phyloP scores from a whole-genome alignment of 2,797 vertebrate species.

The Carcharodon carcharias region DNA sequence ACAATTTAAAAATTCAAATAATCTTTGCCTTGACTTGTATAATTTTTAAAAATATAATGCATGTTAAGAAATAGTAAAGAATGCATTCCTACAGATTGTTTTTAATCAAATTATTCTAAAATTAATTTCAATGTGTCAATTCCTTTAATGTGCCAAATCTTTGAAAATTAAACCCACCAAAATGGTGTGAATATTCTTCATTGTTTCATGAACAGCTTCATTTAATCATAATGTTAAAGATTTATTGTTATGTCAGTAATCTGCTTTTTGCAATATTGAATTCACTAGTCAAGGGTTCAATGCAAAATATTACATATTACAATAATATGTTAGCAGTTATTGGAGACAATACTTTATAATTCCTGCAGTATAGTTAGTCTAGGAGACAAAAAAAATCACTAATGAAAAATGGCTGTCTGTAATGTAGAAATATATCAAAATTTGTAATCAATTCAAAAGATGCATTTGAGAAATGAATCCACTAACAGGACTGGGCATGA shows the following conservation, averaged over 20 bases:
- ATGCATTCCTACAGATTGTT: neutral
- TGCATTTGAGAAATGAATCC: neutral
- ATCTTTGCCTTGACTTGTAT: neutral
- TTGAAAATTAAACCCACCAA: neutral
- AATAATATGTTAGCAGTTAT: neutral
- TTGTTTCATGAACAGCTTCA: neutral
- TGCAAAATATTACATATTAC: neutral
- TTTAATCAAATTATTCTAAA: neutral
- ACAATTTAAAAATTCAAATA: neutral
- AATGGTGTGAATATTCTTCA: neutral
- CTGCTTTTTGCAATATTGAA: neutral
- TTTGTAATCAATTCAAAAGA: neutral
- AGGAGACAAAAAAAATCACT: neutral
- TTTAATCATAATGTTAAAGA: neutral
- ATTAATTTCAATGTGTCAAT: neutral
- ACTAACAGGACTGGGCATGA: neutral
- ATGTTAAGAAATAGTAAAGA: neutral
- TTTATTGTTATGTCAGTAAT: neutral
- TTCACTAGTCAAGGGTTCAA: neutral
- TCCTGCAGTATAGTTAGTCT: neutral
- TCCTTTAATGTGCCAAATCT: neutral
- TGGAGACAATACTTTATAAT: neutral
- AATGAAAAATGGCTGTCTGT: neutral
- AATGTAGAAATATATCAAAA: neutral
- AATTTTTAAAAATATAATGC: neutral